Evolutionary conservation across 1,140 invertebrate species (phyloP).

Genomic region (Tetragnatha versicolor): DNA sequence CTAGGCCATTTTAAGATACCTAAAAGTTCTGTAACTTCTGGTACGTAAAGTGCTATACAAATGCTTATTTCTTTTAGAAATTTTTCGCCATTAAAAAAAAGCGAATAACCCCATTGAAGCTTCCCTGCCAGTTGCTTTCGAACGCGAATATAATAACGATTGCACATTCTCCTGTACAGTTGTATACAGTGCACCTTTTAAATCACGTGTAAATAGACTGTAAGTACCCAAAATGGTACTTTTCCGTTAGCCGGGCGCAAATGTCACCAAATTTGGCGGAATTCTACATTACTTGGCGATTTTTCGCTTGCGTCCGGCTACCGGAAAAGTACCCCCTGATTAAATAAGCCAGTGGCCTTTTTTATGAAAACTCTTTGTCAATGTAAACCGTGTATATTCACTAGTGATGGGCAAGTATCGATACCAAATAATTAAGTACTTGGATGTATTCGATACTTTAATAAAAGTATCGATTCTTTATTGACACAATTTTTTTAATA

Average conservation of each 20-base stretch:
- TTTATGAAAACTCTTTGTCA: background rate
- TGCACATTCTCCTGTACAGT: slow-evolving; percentile 49
- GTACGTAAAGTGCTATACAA: background rate
- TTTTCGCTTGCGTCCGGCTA: too few relatives aligned
- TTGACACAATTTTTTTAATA: too few relatives aligned
- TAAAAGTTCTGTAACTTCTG: background rate
- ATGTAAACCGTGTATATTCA: background rate
- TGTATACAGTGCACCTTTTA: slow-evolving; percentile 30
- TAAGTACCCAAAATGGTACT: too few relatives aligned
- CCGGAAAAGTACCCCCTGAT: too few relatives aligned
- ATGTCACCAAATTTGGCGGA: too few relatives aligned
- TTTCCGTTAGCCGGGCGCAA: too few relatives aligned
- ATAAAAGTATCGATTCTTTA: too few relatives aligned
- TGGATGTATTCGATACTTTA: too few relatives aligned
- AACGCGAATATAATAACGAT: background rate
- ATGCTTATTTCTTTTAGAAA: background rate
- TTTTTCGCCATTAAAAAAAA: background rate
- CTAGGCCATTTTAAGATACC: background rate
- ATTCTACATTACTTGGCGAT: too few relatives aligned
- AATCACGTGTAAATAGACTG: slow-evolving; percentile 28
- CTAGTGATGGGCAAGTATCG: too few relatives aligned
- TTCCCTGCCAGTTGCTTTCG: slow-evolving; percentile 5
- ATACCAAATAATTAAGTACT: too few relatives aligned
- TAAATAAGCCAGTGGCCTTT: slow-evolving; percentile 40
- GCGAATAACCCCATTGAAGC: background rate